Base-by-base conservation (phyloP, 2,888 invertebrate genomes). In the Pinctada fucata region DNA sequence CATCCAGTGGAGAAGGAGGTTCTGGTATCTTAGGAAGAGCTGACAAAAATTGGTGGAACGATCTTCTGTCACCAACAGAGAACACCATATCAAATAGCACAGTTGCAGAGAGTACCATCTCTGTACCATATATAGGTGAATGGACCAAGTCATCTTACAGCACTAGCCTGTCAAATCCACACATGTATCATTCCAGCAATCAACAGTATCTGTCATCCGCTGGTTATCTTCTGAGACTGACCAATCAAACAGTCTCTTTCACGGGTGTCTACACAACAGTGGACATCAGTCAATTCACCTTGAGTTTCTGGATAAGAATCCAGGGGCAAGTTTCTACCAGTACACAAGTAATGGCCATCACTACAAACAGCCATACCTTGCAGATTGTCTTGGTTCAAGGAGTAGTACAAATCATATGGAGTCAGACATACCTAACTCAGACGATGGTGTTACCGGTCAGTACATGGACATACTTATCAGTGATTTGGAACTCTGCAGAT, bases 21-120 rank as follows among this genome's bases (percentile, higher is more conserved):
- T n/a, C 68, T 0, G 88, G 88, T 5, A 51, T 88, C 48, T 66
- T 88, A 1, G 88, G 88, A 6, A 83, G 82, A 63, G 64, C 81
- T 5, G 87, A 87, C 72, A 81, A 77, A 4, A 75, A 76, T n/a
- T 85, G 86, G 85, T 79, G 81, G 66, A 85, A 82, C 74, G 87
- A 88, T 72, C 67, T 88, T 2, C 70, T 78, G 13, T 63, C 76
- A 5, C 45, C 70, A 8, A 51, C 64, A n/a, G 78, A 82, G 45
- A 79, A 80, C 67, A n/a, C 69, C 4, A 79, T 13, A 66, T 79
- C 76, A 6, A 77, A 77, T 6, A 65, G 58, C 6, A 63, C 77
- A 10, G 58, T 76, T 16, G 69, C 73, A 2, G 76, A 79, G 3
- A 69, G 65, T 49, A 70, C 74, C 6, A 69, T 85, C n/a, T 85